Evolutionary conservation across 2,797 vertebrate genomes (phyloP), one percentile per base, ranked within the genome.

Genomic region (Nasua narica): DNA sequence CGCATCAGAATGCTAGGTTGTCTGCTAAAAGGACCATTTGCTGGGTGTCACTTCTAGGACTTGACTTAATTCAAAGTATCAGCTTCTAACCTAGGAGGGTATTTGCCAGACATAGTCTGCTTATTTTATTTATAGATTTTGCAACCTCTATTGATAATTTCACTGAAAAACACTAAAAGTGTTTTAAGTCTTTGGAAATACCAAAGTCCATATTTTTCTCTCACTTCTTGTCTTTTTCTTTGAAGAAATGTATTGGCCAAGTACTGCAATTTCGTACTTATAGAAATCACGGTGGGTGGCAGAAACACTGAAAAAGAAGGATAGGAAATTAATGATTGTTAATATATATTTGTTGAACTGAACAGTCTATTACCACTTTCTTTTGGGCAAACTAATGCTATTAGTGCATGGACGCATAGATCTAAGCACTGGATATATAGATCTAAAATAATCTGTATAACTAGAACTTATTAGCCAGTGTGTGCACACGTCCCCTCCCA

Each of bases 101-200:
- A 60, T 85, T 90, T 96, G 54, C 37, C 25, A 58, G 70, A 37
- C 3, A 58, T 65, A 54, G 8, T 79, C 56, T 72, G 35, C 48
- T 78, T 46, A 77, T 83, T 87, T 79, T 79, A 76, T 85, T 72
- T 91, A 62, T 77, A 78, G 43, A 67, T 82, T 96, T 90, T 91
- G 2, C 72, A 62, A 25, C 0, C 3, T 35, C 13, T 21, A 62
- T 56, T 56, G 54, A 67, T 92, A 85, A 69, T 92, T 94, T 94
- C 58, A 43, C 40, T 52, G 48, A 32, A 90, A 54, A n/a, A n/a
- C n/a, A n/a, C n/a, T n/a, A n/a, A n/a, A n/a, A 3, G 11, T 60
- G 23, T 91, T 79, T 94, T 50, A 27, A 48, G 12, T 94, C 77
- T 95, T 43, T 96, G 35, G 82, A 93, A 90, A 87, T 81, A 54